phyloP scores from a whole-genome alignment of 1,140 invertebrate genomes.

The Aphaenogaster ashmeadi region DNA sequence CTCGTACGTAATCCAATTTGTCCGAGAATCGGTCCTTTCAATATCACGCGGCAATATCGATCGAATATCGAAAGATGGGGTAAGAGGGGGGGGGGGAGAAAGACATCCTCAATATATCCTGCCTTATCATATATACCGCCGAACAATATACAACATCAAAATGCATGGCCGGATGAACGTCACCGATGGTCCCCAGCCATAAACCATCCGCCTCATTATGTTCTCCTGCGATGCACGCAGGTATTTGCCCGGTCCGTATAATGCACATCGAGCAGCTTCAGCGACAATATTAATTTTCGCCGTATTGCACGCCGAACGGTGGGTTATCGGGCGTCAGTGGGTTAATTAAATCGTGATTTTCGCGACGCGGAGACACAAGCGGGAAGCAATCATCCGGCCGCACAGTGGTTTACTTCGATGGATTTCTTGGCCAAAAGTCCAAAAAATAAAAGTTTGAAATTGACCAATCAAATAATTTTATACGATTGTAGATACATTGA shows the following conservation, averaged over 20 bases:
- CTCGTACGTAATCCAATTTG: constrained; percentile 13
- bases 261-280: constrained; percentile 40
- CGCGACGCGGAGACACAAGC: constrained; percentile 1
- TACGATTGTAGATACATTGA: too few species aligned
- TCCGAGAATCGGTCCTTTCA: neutral
- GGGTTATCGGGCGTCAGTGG: constrained; percentile 29
- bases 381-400: neutral
- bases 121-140: neutral
- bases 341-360: constrained; percentile 62
- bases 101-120: constrained; percentile 1
- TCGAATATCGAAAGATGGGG: constrained; percentile 15
- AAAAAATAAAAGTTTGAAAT: too few species aligned
- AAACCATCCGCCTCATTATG: constrained; percentile 48
- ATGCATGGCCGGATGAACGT: constrained; percentile 40
- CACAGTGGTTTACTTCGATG: too few species aligned
- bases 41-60: neutral
- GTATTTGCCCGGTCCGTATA: constrained; percentile 57
- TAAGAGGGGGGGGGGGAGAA: neutral
- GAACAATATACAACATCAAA: constrained; percentile 48
- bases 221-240: constrained; percentile 45
- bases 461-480: too few species aligned
- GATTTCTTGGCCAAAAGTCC: too few species aligned
- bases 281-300: constrained; percentile 70
- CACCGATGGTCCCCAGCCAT: constrained; percentile 46
- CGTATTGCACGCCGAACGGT: constrained; percentile 37